Percentiles rank a stretch among this genome's conserved stretches.
Conservation (phyloP, 2,113 vertebrate genomes). For the Eurypyga helias region DNA sequence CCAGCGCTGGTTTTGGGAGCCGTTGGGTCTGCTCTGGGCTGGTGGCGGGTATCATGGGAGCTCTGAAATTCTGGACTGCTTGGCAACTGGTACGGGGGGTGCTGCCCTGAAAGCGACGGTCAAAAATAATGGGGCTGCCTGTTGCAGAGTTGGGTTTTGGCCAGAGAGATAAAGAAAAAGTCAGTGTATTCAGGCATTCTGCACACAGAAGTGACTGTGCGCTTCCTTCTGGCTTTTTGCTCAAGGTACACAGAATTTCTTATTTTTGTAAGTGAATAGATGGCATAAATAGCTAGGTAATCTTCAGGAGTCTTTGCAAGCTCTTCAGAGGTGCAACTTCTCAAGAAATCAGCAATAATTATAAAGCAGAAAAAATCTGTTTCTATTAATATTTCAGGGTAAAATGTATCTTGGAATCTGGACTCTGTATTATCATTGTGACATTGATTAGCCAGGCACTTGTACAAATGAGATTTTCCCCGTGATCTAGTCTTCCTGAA, state of each 20-base stretch:
- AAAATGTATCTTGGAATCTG: not conserved
- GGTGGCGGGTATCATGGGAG: fast-evolving
- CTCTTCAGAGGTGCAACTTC: not conserved
- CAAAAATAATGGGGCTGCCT: fast-evolving
- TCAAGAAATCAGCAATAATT: not conserved
- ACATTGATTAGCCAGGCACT: not conserved
- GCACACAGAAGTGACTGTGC: fast-evolving
- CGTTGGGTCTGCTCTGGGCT: not conserved
- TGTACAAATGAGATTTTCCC: not conserved
- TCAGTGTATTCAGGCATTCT: not conserved
- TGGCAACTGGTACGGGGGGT: not conserved
- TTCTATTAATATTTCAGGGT: not conserved
- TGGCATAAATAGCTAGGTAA: not conserved
- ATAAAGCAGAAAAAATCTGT: not conserved
- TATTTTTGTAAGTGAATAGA: not conserved
- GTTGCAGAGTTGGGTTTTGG: not conserved
- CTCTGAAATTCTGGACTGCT: not conserved
- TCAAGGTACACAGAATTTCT: not conserved
- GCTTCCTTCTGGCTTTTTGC: not conserved
- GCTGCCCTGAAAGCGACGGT: not conserved
- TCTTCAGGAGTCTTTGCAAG: not conserved
- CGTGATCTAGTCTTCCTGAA: not conserved
- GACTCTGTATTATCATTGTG: not conserved
- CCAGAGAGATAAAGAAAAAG: fast-evolving
- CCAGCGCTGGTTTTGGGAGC: no score